Conservation (phyloP, 2,113 vertebrate genomes). For the Myiozetetes cayanensis region DNA sequence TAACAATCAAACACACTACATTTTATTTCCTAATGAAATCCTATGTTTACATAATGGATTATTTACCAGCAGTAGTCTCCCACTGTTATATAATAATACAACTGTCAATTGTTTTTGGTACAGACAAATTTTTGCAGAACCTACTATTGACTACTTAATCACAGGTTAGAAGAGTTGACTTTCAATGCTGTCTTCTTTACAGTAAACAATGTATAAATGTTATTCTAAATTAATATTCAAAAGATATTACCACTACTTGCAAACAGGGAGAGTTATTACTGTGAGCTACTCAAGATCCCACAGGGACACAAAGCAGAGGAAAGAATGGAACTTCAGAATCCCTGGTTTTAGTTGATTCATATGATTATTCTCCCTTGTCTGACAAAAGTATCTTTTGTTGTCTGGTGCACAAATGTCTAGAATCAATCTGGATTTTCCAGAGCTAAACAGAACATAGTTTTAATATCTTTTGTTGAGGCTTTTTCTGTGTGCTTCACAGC, state of each 20-base stretch:
- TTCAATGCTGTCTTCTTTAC: background rate
- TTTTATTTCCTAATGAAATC: background rate
- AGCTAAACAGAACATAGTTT: background rate
- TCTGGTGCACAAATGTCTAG: background rate
- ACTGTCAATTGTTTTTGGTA: rapidly evolving
- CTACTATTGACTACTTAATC: background rate
- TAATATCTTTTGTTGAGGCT: background rate
- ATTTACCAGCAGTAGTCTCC: background rate
- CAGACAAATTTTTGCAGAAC: background rate
- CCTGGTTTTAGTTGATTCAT: background rate
- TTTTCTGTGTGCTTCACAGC: background rate
- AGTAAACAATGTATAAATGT: background rate
- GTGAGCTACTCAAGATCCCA: background rate
- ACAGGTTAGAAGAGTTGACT: background rate
- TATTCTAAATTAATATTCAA: background rate
- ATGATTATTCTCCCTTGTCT: background rate
- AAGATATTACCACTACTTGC: background rate
- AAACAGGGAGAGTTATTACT: background rate
- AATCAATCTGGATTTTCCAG: background rate
- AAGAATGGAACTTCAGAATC: background rate
- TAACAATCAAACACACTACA: background rate
- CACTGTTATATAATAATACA: background rate
- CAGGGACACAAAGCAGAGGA: background rate
- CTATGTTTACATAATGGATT: background rate
- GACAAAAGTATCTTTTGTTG: background rate